Evolutionary conservation across 35 echinoderm and acorn worm genomes (phyloP).

Genomic region (Lytechinus variegatus): DNA sequence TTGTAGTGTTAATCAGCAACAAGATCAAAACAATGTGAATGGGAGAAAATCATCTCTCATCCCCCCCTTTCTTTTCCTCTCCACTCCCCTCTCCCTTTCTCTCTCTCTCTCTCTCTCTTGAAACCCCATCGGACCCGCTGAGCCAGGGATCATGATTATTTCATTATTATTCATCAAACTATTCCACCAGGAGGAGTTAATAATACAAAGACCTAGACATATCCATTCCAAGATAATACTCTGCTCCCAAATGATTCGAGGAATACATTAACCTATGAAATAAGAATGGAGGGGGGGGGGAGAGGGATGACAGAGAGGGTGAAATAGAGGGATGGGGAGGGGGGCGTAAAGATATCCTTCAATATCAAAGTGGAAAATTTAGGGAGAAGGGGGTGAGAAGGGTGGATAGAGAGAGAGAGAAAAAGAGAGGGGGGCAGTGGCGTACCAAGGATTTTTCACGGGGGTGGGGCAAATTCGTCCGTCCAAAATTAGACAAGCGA

Average conservation of each 20-base stretch:
- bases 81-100: too few relatives aligned
- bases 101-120: not conserved
- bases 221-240: constrained; percentile 2
- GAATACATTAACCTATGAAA: not conserved
- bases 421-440: too few relatives aligned
- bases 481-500: too few relatives aligned
- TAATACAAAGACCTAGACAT: not conserved
- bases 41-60: too few relatives aligned
- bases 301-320: not conserved
- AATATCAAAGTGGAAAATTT: too few relatives aligned
- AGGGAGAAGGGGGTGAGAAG: not conserved
- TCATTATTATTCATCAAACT: not conserved
- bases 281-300: not conserved
- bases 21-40: not conserved
- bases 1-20: not conserved
- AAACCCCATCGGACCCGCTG: not conserved
- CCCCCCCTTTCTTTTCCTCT: too few relatives aligned
- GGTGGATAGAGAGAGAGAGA: too few relatives aligned
- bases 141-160: not conserved
- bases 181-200: not conserved
- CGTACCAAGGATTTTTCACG: too few relatives aligned
- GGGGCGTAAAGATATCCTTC: too few relatives aligned
- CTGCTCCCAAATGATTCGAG: not conserved
- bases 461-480: too few relatives aligned
- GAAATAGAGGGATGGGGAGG: not conserved